Percentiles rank a stretch among this genome's conserved stretches.
Evolutionary conservation across 2,797 vertebrate genomes (phyloP).

Genomic region (Graptemys geographica): DNA sequence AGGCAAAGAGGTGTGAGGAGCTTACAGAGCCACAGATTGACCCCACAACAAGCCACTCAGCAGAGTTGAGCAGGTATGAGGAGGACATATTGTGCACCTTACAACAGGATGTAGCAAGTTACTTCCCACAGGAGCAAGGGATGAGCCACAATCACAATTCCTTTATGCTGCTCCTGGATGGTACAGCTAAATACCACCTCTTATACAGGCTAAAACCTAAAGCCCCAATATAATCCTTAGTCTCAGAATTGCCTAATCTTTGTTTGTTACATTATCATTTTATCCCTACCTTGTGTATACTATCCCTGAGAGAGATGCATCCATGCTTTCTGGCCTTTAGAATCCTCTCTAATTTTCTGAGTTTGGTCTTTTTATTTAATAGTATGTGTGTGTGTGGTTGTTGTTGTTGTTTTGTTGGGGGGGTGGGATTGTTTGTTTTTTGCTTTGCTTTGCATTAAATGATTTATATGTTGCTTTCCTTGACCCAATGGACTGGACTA

Average conservation of each 20-base stretch:
- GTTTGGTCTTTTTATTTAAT: not conserved
- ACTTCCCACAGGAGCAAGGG: not conserved
- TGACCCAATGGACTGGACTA: not conserved
- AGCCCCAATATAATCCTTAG: not conserved
- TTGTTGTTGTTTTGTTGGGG: too few relatives aligned
- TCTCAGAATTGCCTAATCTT: not conserved
- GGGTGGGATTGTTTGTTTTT: not conserved
- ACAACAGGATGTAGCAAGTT: not conserved
- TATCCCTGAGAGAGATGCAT: not conserved
- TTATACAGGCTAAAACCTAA: not conserved
- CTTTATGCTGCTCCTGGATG: not conserved
- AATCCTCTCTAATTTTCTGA: not conserved
- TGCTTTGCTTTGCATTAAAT: not conserved
- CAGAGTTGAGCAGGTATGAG: not conserved
- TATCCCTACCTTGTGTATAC: not conserved
- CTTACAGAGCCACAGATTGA: not conserved
- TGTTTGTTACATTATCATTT: not conserved
- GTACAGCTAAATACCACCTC: not conserved
- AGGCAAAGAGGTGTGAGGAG: not conserved
- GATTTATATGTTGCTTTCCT: not conserved
- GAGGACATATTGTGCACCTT: not conserved
- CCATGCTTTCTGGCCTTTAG: not conserved
- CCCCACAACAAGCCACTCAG: not conserved
- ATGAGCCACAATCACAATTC: not conserved
- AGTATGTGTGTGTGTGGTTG: not conserved